Evolutionary conservation across 2,797 vertebrate species (phyloP).

Genomic region (Rhinella marina): DNA sequence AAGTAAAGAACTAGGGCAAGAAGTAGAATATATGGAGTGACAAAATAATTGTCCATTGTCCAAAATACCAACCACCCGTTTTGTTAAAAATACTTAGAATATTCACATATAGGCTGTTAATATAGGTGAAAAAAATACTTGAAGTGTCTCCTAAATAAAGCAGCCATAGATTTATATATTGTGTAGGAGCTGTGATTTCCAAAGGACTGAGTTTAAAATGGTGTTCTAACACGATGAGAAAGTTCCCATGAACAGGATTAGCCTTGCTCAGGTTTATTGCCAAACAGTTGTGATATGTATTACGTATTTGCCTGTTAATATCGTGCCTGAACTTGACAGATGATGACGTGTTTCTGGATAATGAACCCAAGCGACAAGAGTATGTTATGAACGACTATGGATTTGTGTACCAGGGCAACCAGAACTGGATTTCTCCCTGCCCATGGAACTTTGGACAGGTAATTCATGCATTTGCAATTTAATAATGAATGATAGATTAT

Average conservation of each 20-base stretch:
- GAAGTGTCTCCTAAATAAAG: too few relatives aligned
- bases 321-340: conserved; percentile 67
- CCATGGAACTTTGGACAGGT: conserved; percentile 86
- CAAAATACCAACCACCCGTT: too few relatives aligned
- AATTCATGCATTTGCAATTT: background rate
- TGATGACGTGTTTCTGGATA: conserved; percentile 76
- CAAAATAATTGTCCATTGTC: too few relatives aligned
- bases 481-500: too few relatives aligned
- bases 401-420: conserved; percentile 76
- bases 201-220: background rate
- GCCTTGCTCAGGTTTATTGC: background rate
- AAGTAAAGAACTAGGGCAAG: too few relatives aligned
- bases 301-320: background rate
- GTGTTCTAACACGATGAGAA: background rate
- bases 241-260: background rate
- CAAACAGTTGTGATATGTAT: background rate
- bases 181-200: too few relatives aligned
- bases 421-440: conserved; percentile 66
- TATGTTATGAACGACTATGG: conserved; percentile 83
- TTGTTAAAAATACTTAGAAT: too few relatives aligned
- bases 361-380: conserved; percentile 73
- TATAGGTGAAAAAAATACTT: too few relatives aligned
- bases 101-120: too few relatives aligned
- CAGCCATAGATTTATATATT: too few relatives aligned
- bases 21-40: too few relatives aligned